Conservation (phyloP, 2,888 invertebrate genomes). For the Molorchus minor region DNA sequence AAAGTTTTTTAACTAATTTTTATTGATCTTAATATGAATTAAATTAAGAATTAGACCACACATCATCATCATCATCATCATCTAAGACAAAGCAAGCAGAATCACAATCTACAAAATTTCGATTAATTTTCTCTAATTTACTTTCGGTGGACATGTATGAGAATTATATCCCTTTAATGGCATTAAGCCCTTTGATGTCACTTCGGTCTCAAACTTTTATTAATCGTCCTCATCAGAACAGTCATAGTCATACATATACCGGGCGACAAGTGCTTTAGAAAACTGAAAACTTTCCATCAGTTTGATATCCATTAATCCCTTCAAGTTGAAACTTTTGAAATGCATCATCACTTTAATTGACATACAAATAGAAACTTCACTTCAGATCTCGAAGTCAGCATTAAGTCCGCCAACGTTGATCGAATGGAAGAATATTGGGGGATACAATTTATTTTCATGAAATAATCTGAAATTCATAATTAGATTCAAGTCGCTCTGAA, state of each 20-base stretch:
- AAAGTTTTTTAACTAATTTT: too few relatives aligned
- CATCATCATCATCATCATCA: too few relatives aligned
- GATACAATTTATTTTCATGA: slow-evolving; percentile 51
- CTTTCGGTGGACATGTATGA: neutral
- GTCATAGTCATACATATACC: too few relatives aligned
- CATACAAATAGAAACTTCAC: slow-evolving; percentile 41
- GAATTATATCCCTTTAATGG: neutral
- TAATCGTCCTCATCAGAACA: too few relatives aligned
- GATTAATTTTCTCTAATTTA: neutral
- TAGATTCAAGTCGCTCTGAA: slow-evolving; percentile 57
- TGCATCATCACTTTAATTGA: slow-evolving; percentile 48
- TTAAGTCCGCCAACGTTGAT: slow-evolving; percentile 29
- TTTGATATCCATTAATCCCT: neutral
- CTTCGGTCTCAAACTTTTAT: too few relatives aligned
- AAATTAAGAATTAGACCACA: too few relatives aligned
- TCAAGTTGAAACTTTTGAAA: slow-evolving; percentile 22
- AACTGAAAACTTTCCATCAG: neutral
- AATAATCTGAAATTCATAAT: slow-evolving; percentile 56
- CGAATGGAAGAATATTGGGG: slow-evolving; percentile 37
- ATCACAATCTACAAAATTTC: neutral
- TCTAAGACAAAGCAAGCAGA: neutral
- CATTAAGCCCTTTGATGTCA: neutral
- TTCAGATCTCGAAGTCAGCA: slow-evolving; percentile 35
- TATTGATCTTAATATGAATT: too few relatives aligned
- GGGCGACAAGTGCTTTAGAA: neutral